Evolutionary conservation across 1,140 invertebrate genomes (phyloP).

Genomic region (Aricia agestis): DNA sequence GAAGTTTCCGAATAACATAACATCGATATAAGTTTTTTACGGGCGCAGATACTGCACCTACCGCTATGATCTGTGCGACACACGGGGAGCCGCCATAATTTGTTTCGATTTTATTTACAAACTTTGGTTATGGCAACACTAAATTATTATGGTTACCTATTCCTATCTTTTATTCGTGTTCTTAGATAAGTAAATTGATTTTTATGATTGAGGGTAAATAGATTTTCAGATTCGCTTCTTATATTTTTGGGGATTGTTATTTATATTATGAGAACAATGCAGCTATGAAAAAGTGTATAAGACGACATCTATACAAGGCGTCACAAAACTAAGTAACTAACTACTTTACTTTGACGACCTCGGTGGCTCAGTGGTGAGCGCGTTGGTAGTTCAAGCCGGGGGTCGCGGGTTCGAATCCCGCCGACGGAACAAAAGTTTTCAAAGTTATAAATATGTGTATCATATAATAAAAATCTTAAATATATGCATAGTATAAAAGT

Average conservation of each 20-base stretch:
- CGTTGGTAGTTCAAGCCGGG: too few species aligned
- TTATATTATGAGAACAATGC: too few species aligned
- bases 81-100: constrained; percentile 55
- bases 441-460: too few species aligned
- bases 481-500: too few species aligned
- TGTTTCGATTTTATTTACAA: constrained; percentile 70
- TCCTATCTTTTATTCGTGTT: constrained; percentile 20
- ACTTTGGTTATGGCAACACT: constrained; percentile 56
- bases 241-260: not conserved
- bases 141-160: constrained; percentile 43
- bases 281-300: too few species aligned
- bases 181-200: constrained; percentile 15
- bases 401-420: too few species aligned
- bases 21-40: constrained; percentile 59
- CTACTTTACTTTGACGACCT: too few species aligned
- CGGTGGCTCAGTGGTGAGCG: too few species aligned
- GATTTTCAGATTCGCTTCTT: not conserved
- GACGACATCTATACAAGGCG: too few species aligned
- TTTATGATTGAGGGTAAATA: not conserved
- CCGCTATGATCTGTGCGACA: constrained; percentile 56
- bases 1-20: constrained; percentile 54
- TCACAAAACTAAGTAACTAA: too few species aligned
- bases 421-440: too few species aligned
- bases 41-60: constrained; percentile 61
- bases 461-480: too few species aligned